A percentile compares a stretch with the other conserved stretches of the same genome.
phyloP scores from a whole-genome alignment of 2,113 vertebrate species.

The Malurus elegans region DNA sequence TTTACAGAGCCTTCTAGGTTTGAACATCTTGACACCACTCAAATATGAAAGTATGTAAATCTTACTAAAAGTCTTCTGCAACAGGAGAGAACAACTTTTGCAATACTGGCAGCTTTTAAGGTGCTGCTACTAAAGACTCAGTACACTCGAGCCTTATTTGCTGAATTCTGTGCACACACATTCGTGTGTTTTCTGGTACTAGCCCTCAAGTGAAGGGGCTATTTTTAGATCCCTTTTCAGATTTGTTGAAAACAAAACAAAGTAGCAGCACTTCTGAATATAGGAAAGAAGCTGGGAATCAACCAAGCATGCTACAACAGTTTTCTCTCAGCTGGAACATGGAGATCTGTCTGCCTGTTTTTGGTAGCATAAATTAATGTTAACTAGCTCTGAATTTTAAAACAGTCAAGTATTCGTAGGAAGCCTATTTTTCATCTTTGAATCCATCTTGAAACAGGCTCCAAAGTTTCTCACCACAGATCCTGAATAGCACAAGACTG shows the following conservation, averaged over 20 bases:
- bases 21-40: not conserved
- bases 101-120: not conserved
- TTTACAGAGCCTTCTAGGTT: not conserved
- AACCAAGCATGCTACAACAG: not conserved
- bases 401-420: not conserved
- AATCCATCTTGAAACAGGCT: not conserved
- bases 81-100: not conserved
- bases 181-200: not conserved
- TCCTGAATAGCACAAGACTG: not conserved
- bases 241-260: slow-evolving; percentile 46
- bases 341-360: slow-evolving; percentile 31
- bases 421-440: not conserved
- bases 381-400: slow-evolving; percentile 15
- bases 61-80: not conserved
- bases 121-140: not conserved
- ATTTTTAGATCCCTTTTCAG: slow-evolving; percentile 47
- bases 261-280: slow-evolving; percentile 46
- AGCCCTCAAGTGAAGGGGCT: not conserved
- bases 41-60: not conserved
- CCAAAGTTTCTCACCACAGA: not conserved
- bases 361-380: slow-evolving; percentile 22
- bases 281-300: slow-evolving; percentile 46
- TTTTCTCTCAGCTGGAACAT: slow-evolving; percentile 19
- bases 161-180: not conserved
- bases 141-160: not conserved